Evolutionary conservation across 1,140 invertebrate species (phyloP).

Genomic region (Lutraria rhynchaena): DNA sequence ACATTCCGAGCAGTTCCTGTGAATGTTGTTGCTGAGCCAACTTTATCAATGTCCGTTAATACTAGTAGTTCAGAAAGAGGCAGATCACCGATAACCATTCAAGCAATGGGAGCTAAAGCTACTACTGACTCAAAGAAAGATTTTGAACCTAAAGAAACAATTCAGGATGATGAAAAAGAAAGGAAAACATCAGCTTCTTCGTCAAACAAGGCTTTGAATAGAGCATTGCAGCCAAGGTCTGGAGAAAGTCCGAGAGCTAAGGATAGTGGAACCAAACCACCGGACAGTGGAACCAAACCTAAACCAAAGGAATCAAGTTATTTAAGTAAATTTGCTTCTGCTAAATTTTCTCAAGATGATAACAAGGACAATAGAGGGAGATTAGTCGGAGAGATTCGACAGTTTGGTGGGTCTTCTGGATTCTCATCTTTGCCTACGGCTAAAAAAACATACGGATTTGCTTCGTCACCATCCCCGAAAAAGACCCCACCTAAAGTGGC

Average conservation of each 20-base stretch:
- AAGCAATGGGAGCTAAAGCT: constrained; percentile 12
- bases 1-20: constrained; percentile 47
- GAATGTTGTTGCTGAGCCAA: constrained; percentile 35
- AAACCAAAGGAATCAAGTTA: constrained; percentile 21
- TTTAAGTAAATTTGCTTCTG: constrained; percentile 21
- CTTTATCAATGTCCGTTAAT: constrained; percentile 45
- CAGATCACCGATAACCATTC: constrained; percentile 1
- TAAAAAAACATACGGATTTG: not conserved
- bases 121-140: constrained; percentile 29
- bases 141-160: constrained; percentile 4
- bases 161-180: constrained; percentile 17
- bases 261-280: constrained; percentile 19
- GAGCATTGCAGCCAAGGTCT: constrained; percentile 59
- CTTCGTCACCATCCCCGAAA: not conserved
- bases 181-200: constrained; percentile 10
- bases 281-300: constrained; percentile 10
- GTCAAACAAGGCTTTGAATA: constrained; percentile 44
- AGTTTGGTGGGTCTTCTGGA: constrained; percentile 38
- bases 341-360: not conserved
- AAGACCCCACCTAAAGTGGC: constrained; percentile 46
- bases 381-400: constrained; percentile 35
- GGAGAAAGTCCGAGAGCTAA: not conserved
- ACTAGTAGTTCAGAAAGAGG: constrained; percentile 2
- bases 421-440: not conserved
- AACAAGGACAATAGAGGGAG: not conserved